Conservation (phyloP, 2,113 vertebrate species). For the Mixornis gularis region DNA sequence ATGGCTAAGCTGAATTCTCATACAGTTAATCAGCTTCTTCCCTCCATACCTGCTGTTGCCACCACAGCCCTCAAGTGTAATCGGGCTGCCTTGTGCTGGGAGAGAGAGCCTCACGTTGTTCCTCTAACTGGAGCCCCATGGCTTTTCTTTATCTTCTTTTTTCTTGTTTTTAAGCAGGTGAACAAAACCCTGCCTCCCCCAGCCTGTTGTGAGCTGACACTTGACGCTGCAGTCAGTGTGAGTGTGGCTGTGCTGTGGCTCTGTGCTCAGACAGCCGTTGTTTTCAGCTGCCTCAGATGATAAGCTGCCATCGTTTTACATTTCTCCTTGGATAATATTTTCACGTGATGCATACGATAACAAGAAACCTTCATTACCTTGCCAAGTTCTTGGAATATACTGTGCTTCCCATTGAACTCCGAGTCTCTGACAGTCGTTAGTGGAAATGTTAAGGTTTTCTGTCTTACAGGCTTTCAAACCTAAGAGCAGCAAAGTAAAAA, state of each 20-base stretch:
- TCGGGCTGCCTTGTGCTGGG: background rate
- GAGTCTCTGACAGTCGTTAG: background rate
- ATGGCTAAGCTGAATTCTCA: conserved; percentile 23
- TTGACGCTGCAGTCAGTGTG: background rate
- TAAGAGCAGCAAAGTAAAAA: background rate
- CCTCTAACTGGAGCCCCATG: background rate
- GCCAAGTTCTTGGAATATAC: conserved; percentile 32
- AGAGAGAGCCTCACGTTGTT: background rate
- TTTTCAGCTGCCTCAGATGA: conserved; percentile 14
- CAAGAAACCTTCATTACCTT: conserved; percentile 32
- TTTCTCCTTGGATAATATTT: conserved; percentile 46
- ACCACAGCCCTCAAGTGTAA: background rate
- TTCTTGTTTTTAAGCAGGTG: conserved; percentile 6
- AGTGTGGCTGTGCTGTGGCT: background rate
- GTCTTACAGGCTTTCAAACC: background rate
- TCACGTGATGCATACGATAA: conserved; percentile 20
- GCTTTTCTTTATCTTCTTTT: background rate
- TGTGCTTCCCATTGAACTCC: background rate
- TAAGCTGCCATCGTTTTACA: conserved; percentile 16
- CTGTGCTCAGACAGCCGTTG: background rate
- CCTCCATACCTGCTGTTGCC: conserved; percentile 36
- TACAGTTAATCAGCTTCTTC: conserved; percentile 5
- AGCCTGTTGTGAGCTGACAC: background rate
- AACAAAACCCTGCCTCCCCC: background rate
- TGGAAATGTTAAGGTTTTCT: conserved; percentile 19